These are phyloP conservation scores for Zenarchopterus dispar DNA, from an alignment of 2,797 vertebrate genomes.

Conservation along the genomic window DNA sequence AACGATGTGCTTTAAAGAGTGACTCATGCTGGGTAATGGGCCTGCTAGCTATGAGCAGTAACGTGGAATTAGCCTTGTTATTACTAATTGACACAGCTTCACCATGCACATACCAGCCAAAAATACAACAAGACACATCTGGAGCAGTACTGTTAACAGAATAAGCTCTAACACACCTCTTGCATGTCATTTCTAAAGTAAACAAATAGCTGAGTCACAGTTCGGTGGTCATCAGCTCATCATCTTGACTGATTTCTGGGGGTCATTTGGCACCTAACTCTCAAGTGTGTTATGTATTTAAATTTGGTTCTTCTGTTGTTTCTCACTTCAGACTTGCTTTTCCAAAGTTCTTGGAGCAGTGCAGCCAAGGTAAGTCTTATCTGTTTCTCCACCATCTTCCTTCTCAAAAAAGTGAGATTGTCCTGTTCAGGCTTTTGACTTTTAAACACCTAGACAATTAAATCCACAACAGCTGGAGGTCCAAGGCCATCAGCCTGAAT, in stretches of 20 bases:
- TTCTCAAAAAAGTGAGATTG: too few relatives aligned
- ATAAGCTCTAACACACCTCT: too few relatives aligned
- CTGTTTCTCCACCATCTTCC: not conserved
- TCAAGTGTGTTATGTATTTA: slow-evolving; percentile 2
- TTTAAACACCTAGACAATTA: too few relatives aligned
- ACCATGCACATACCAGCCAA: slow-evolving; percentile 25
- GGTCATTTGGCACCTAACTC: not conserved
- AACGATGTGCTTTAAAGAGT: slow-evolving; percentile 51
- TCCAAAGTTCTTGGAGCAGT: slow-evolving; percentile 96
- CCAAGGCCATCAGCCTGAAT: too few relatives aligned
- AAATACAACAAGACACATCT: not conserved
- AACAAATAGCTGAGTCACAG: too few relatives aligned
- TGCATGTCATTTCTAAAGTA: too few relatives aligned
- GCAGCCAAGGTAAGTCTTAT: slow-evolving; percentile 88
- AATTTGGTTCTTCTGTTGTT: not conserved
- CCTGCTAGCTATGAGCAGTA: slow-evolving; percentile 19
- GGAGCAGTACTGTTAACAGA: too few relatives aligned
- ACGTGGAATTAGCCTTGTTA: slow-evolving; percentile 30
- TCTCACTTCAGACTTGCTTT: slow-evolving; percentile 86
- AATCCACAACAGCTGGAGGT: too few relatives aligned
- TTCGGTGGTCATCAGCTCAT: too few relatives aligned
- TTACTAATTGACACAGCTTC: slow-evolving; percentile 34
- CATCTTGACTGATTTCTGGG: not conserved
- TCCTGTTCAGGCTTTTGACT: too few relatives aligned
- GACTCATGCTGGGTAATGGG: slow-evolving; percentile 27